Percentiles rank a stretch among this genome's conserved stretches.
Conservation (phyloP, 2,113 vertebrate species). For the Eleginops maclovinus region DNA sequence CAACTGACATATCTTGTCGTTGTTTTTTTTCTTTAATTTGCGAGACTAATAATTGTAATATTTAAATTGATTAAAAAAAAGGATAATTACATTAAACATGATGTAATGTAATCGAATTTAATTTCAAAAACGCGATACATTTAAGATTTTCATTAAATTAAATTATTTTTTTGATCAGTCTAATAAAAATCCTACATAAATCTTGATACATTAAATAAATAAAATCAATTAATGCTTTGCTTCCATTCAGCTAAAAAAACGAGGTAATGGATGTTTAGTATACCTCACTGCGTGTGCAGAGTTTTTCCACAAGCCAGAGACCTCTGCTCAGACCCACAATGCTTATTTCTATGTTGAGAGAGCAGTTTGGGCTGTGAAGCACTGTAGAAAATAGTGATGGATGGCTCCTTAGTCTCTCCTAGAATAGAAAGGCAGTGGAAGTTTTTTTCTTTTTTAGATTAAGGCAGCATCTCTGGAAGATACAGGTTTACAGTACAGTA, state of each 20-base stretch:
- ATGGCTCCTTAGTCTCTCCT: constrained; percentile 70
- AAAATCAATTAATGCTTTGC: constrained; percentile 16
- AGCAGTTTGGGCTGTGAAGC: constrained; percentile 65
- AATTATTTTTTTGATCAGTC: not conserved
- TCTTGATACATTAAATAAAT: not conserved
- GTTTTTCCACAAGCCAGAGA: constrained; percentile 43
- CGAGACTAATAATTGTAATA: not conserved
- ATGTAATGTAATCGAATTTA: no score
- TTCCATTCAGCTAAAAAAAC: constrained; percentile 11
- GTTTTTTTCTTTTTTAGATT: constrained; percentile 56
- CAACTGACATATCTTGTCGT: not conserved
- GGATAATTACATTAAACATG: not conserved
- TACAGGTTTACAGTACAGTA: constrained; percentile 65
- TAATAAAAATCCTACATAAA: not conserved
- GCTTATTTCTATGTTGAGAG: constrained; percentile 65
- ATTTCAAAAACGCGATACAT: not conserved
- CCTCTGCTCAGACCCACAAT: constrained; percentile 41
- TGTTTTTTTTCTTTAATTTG: not conserved
- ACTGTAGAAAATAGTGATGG: constrained; percentile 72
- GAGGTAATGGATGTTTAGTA: constrained; percentile 46
- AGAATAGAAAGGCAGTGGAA: constrained; percentile 58
- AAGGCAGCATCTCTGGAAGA: constrained; percentile 57
- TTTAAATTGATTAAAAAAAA: not conserved
- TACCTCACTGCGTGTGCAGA: constrained; percentile 32
- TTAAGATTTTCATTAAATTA: not conserved